Evolutionary conservation across 2,797 vertebrate genomes (phyloP).

Genomic region (Sebastes taczanowskii): DNA sequence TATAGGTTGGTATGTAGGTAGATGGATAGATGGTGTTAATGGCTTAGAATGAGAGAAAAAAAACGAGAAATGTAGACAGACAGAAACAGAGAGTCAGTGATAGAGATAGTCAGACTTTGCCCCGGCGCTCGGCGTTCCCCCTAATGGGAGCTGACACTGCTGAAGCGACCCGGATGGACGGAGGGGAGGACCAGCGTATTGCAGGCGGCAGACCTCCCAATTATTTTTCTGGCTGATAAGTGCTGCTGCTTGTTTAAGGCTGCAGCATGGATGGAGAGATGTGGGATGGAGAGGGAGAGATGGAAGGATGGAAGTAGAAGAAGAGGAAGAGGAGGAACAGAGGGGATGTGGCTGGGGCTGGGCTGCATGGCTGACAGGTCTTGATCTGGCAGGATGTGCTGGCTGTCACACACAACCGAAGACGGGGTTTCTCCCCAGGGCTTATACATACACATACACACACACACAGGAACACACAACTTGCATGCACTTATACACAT

Average conservation of each 20-base stretch:
- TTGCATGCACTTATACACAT: slow-evolving; percentile 36
- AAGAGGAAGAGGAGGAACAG: slow-evolving; percentile 29
- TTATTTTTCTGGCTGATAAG: slow-evolving; percentile 86
- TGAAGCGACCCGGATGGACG: slow-evolving; percentile 76
- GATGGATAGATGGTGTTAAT: slow-evolving; percentile 10
- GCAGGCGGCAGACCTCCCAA: slow-evolving; percentile 80
- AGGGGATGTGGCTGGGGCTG: slow-evolving; percentile 51
- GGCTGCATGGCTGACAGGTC: slow-evolving; percentile 78
- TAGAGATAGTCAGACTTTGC: slow-evolving; percentile 57
- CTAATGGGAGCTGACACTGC: slow-evolving; percentile 79
- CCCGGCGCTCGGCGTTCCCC: slow-evolving; percentile 30
- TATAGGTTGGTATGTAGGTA: too few species aligned
- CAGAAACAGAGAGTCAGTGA: slow-evolving; percentile 22
- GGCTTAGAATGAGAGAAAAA: slow-evolving; percentile 4
- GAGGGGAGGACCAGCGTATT: slow-evolving; percentile 73
- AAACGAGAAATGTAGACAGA: neutral
- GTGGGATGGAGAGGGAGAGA: slow-evolving; percentile 34
- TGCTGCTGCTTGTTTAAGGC: slow-evolving; percentile 80
- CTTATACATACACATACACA: slow-evolving; percentile 18
- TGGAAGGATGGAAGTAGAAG: slow-evolving; percentile 1
- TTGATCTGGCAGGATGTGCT: slow-evolving; percentile 78
- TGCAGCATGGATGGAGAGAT: slow-evolving; percentile 49
- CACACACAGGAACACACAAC: slow-evolving; percentile 33
- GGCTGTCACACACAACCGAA: slow-evolving; percentile 73
- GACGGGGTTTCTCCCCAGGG: slow-evolving; percentile 50